Base-by-base conservation (phyloP, 2,113 vertebrate genomes). In the Fulica atra region DNA sequence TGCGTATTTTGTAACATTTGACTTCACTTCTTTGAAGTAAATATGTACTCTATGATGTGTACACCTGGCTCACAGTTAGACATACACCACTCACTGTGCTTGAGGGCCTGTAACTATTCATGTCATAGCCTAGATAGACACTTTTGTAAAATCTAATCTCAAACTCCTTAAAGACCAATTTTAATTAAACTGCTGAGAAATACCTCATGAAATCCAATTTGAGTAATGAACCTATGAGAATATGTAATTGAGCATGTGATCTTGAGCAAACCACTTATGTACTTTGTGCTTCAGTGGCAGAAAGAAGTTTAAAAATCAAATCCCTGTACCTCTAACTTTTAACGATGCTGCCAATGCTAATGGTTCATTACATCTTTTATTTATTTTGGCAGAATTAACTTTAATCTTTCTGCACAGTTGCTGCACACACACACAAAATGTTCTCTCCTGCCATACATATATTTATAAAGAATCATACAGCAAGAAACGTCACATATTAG, bases 141-240 rank as follows among this genome's bases (percentile, higher is more conserved):
- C 76, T 71, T 91, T 77, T 66, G 48, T 66, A 53, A 94, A 88
- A 78, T 71, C 42, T 35, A 48, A 85, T 64, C 50, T 89, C 70
- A 48, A 61, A 53, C 44, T 89, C 13, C 25, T 76, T 77, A 53
- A 81, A 88, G 69, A 61, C 48, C 23, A 31, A 16, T 78, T 83
- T 81, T 44, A 82, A 93, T 89, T 81, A 94, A 93, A 80, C 11
- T 59, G 35, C 61, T 73, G 50, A 86, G 78, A 88, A 93, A 66
- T 53, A 48, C 2, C 54, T 88, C 13, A 31, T 18, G 10, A 80
- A 89, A 66, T 69, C 54, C 48, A 33, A 16, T 46, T 20, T 82
- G 26, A 76, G 66, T 79, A 76, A 76, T 42, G 42, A 81, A 77
- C 70, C 74, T 51, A 66, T 64, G 36, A 76, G 24, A 26, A 68